Percentiles rank a stretch among this genome's conserved stretches.
These are phyloP conservation scores for Erynnis tages DNA, from an alignment of 2,888 invertebrate genomes.

Conservation along the genomic window DNA sequence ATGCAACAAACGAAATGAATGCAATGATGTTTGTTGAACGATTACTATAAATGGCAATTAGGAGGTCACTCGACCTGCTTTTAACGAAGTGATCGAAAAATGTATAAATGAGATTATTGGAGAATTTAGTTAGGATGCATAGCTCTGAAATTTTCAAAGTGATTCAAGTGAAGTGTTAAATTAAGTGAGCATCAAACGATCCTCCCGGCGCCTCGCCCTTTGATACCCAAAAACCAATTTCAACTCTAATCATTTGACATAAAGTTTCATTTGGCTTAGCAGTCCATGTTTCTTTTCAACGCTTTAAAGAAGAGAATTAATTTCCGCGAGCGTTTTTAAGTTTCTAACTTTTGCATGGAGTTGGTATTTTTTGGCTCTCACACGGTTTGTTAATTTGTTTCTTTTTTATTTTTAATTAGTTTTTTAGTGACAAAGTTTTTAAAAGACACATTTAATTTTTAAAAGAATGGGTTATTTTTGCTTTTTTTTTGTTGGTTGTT, in stretches of 20 bases:
- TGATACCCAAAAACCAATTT: conserved; percentile 6
- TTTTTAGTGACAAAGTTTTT: too few relatives aligned
- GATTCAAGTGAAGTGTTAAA: conserved; percentile 19
- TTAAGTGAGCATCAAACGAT: conserved; percentile 13
- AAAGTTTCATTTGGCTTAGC: conserved; percentile 16
- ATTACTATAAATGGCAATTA: too few relatives aligned
- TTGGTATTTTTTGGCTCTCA: too few relatives aligned
- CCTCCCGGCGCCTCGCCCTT: neutral
- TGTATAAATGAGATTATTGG: neutral
- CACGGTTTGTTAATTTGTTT: too few relatives aligned
- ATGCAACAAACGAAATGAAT: too few relatives aligned
- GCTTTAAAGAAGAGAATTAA: conserved; percentile 7
- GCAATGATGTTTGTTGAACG: too few relatives aligned
- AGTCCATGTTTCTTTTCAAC: neutral
- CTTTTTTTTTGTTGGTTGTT: too few relatives aligned
- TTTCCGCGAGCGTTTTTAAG: conserved; percentile 1
- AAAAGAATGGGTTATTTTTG: too few relatives aligned
- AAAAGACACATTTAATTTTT: too few relatives aligned
- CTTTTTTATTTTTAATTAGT: too few relatives aligned
- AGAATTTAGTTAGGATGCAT: neutral
- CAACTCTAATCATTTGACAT: conserved; percentile 3
- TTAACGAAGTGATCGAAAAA: neutral
- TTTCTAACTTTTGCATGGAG: conserved; percentile 1
- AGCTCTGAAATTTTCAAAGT: neutral
- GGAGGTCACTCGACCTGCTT: too few relatives aligned